Evolutionary conservation across 2,113 vertebrate genomes (phyloP).

Genomic region (Pica pica): DNA sequence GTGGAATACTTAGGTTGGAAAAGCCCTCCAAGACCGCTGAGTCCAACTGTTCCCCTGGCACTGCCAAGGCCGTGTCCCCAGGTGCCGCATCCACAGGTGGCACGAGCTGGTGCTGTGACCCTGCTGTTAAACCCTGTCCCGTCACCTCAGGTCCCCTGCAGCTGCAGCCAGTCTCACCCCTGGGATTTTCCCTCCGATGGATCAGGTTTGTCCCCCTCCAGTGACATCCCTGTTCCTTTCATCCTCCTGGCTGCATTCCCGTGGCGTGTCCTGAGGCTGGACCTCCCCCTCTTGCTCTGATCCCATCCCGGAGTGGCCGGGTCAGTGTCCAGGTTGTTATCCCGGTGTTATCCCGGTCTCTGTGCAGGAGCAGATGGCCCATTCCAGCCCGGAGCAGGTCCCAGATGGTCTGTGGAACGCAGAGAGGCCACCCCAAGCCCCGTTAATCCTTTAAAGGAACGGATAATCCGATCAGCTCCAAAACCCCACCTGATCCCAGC

Average conservation of each 20-base stretch:
- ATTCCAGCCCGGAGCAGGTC: background rate
- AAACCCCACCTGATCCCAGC: background rate
- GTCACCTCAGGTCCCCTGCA: background rate
- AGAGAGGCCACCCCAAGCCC: background rate
- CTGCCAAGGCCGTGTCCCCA: background rate
- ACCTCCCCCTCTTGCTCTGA: background rate
- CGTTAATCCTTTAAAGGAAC: background rate
- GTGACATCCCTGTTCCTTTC: background rate
- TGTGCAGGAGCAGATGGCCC: background rate
- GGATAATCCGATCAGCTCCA: background rate
- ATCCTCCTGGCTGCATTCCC: background rate
- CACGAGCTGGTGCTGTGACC: background rate
- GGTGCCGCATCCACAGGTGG: background rate
- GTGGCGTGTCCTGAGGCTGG: background rate
- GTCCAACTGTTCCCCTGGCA: background rate
- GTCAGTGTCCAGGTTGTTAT: background rate
- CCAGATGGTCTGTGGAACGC: background rate
- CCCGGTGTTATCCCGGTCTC: background rate
- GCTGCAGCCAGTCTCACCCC: background rate
- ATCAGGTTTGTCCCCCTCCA: background rate
- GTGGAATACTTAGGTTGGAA: background rate
- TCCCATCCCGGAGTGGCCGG: rapidly evolving
- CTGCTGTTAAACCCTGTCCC: background rate
- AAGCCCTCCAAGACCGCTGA: background rate
- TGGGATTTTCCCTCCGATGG: rapidly evolving